Evolutionary conservation across 2,888 invertebrate species (phyloP).

Genomic region (Erebia epiphron): DNA sequence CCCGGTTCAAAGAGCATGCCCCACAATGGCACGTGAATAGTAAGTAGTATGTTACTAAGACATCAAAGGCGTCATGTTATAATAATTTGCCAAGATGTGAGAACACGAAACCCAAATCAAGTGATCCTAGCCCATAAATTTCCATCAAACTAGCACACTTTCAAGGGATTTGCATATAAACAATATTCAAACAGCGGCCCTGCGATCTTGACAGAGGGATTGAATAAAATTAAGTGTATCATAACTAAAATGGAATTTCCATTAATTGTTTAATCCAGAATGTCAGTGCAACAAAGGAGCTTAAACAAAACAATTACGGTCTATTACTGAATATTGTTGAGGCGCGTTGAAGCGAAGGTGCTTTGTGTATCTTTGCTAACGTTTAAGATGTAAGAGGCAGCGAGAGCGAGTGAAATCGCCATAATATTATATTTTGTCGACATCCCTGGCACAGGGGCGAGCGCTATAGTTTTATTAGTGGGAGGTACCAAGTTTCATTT

Average conservation of each 20-base stretch:
- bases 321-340: constrained; percentile 58
- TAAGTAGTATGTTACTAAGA: neutral
- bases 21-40: neutral
- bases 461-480: too few species aligned
- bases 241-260: constrained; percentile 43
- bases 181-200: constrained; percentile 23
- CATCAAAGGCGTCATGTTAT: constrained; percentile 7
- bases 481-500: too few species aligned
- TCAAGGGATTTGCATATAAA: constrained; percentile 32
- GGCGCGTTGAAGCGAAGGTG: constrained; percentile 52
- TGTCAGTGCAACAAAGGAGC: constrained; percentile 56
- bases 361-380: constrained; percentile 43
- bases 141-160: constrained; percentile 18
- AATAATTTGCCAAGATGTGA: neutral
- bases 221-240: constrained; percentile 36
- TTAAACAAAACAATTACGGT: constrained; percentile 55
- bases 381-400: constrained; percentile 33
- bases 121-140: constrained; percentile 16
- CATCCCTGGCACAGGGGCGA: too few species aligned
- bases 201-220: constrained; percentile 20
- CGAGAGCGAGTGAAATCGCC: neutral
- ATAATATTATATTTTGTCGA: too few species aligned
- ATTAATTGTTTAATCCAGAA: constrained; percentile 56
- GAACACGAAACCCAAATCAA: constrained; percentile 17
- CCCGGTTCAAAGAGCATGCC: neutral